Evolutionary conservation across 2,888 invertebrate genomes (phyloP).

Genomic region (Nycteola revayana): DNA sequence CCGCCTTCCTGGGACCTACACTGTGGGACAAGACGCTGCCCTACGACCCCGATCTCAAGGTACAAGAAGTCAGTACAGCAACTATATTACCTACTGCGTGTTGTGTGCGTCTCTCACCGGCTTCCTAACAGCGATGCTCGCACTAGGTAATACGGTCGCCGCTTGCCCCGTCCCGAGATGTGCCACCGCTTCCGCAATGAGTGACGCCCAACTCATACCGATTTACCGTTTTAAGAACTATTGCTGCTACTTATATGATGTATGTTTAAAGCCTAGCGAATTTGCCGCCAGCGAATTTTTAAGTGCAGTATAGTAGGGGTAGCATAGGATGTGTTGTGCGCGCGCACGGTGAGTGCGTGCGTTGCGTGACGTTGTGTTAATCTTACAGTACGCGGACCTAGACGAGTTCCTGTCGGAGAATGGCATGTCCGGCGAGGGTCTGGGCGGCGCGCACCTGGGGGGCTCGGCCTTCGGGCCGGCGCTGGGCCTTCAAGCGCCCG

Average conservation of each 20-base stretch:
- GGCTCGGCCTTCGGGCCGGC: constrained; percentile 84
- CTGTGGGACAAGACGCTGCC: constrained; percentile 97
- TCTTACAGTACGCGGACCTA: constrained; percentile 95
- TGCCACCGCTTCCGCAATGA: background rate
- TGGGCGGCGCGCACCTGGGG: constrained; percentile 85
- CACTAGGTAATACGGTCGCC: constrained; percentile 70
- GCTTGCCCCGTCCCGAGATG: constrained; percentile 13
- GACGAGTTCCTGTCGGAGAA: constrained; percentile 98
- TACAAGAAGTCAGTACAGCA: constrained; percentile 86
- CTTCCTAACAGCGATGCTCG: constrained; percentile 43
- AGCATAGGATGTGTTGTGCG: background rate
- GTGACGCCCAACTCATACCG: background rate
- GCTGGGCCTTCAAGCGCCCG: constrained; percentile 84
- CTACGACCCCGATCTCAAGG: constrained; percentile 97
- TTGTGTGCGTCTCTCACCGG: constrained; percentile 53
- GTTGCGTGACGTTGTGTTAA: constrained; percentile 22
- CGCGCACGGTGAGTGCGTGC: constrained; percentile 12
- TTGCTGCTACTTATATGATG: background rate
- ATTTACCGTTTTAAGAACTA: no score
- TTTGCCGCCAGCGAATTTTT: constrained; percentile 23
- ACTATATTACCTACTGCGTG: constrained; percentile 72
- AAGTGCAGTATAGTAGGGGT: background rate
- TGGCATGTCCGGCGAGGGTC: constrained; percentile 92
- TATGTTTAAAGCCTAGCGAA: constrained; percentile 27
- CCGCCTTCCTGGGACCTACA: constrained; percentile 97